Percentiles rank a stretch among this genome's conserved stretches.
phyloP scores from a whole-genome alignment of 2,113 vertebrate species.

The Phrynosoma platyrhinos region DNA sequence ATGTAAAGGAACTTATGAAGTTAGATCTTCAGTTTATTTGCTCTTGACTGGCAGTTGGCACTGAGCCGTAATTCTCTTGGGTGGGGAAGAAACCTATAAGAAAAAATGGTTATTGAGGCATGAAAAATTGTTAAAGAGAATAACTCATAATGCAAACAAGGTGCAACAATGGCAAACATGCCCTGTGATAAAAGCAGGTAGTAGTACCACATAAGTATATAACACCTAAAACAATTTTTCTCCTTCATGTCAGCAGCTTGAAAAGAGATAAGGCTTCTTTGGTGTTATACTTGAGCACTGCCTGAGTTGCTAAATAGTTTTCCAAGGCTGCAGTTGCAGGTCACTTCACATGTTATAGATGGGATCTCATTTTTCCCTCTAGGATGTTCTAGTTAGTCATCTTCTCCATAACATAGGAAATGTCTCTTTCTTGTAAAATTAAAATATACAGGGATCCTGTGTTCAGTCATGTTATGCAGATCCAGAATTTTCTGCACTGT shows the following conservation, averaged over 20 bases:
- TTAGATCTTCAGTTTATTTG: slow-evolving; percentile 31
- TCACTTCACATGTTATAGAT: background rate
- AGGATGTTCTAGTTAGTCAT: background rate
- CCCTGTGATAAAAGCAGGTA: slow-evolving; percentile 36
- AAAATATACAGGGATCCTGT: background rate
- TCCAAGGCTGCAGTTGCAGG: background rate
- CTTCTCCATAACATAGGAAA: background rate
- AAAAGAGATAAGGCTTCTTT: background rate
- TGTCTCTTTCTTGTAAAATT: background rate
- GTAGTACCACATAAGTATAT: slow-evolving; percentile 13
- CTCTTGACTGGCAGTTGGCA: slow-evolving; percentile 44
- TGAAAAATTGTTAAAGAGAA: slow-evolving; percentile 62
- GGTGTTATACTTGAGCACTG: slow-evolving; percentile 29
- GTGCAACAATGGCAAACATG: slow-evolving; percentile 54
- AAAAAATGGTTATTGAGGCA: slow-evolving; percentile 43
- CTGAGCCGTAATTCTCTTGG: slow-evolving; percentile 33
- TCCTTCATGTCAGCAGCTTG: slow-evolving; percentile 39
- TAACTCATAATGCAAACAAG: slow-evolving; percentile 59
- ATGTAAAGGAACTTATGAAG: background rate
- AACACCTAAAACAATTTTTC: slow-evolving; percentile 52
- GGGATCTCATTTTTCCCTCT: background rate
- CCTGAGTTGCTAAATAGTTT: background rate
- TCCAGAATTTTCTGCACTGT: background rate
- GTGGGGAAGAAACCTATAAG: slow-evolving; percentile 48
- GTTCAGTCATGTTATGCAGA: background rate